Base-by-base conservation (phyloP, 2,797 vertebrate genomes). In the Semaprochilodus insignis region DNA sequence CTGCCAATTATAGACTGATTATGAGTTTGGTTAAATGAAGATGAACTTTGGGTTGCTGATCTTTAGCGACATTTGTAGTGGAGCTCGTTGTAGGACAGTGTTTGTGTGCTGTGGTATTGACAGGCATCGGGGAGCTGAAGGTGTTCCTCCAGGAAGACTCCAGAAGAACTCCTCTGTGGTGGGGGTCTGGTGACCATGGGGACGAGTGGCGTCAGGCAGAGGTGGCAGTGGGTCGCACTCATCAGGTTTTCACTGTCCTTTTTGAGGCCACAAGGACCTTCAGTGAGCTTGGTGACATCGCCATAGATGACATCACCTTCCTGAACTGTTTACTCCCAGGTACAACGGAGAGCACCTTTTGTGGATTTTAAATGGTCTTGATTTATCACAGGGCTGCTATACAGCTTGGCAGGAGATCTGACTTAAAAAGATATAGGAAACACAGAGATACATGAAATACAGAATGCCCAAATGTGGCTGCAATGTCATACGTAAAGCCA, bases 271-370 rank as follows among this genome's bases (percentile, higher is more conserved):
- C 90, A 73, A 89, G 91, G 69, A 82, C 84, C 69, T 93, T 93
- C 31, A 86, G 81, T 69, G 76, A 81, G 4, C 91, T 85, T 0
- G 94, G 94, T 71, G 91, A 94, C 81, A 83, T 95, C 0, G 90
- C 91, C 57, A 86, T 96, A 25, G 95, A 96, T 77, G 94, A 95
- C 88, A 83, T 95, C 14, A n/a, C 70, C 78, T 93, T 95, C 81
- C 81, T 86, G 40, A 92, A 90, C 88, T 95, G 95, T 87, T 84
- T 85, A 59, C 85, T 95, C 36, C 90, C 93, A 81, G 94, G 95
- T 95, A 88, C 16, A 55, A 55, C 23, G n/a, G 23, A 74, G 31
- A 59, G 40, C 5, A 11, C 23, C 21, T 34, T 23, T 63, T 17
- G 31, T 51, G 57, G 51, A 55, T 31, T 25, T n/a, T 4, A 2